A percentile compares a stretch with the other conserved stretches of the same genome.
Evolutionary conservation across 2,888 invertebrate genomes (phyloP).

Genomic region (Polyommatus icarus): DNA sequence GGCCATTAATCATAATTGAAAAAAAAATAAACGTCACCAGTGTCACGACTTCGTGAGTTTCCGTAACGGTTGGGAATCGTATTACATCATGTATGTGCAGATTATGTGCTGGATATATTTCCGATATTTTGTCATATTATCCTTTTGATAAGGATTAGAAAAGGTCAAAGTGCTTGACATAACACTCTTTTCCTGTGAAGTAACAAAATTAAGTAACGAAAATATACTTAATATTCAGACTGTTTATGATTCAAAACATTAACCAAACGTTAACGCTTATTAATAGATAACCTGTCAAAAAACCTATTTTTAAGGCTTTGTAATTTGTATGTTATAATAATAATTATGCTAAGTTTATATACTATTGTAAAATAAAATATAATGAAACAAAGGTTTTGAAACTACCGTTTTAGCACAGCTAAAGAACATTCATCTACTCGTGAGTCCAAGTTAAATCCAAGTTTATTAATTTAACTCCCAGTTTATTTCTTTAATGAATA

Average conservation of each 20-base stretch:
- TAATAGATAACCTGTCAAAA: too few species aligned
- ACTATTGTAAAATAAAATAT: too few species aligned
- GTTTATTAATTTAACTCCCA: not conserved
- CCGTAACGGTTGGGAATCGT: not conserved
- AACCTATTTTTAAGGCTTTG: too few species aligned
- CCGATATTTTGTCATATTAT: not conserved
- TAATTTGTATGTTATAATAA: too few species aligned
- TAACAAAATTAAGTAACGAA: not conserved
- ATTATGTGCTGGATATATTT: not conserved
- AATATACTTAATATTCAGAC: too few species aligned
- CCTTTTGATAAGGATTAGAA: not conserved
- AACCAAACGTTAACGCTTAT: too few species aligned
- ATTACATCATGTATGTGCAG: not conserved
- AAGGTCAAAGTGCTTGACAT: not conserved
- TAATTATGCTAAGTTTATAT: too few species aligned
- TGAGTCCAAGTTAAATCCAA: not conserved
- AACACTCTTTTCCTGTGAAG: not conserved
- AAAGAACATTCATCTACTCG: not conserved
- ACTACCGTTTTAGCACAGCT: not conserved
- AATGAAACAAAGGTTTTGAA: too few species aligned
- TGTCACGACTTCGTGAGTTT: conserved; percentile 12
- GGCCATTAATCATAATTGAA: not conserved
- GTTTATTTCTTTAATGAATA: not conserved
- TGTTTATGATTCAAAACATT: too few species aligned
- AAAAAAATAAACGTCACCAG: conserved; percentile 11